Percentiles rank a stretch among this genome's conserved stretches.
phyloP scores from a whole-genome alignment of 2,797 vertebrate genomes.

The Morus bassanus region DNA sequence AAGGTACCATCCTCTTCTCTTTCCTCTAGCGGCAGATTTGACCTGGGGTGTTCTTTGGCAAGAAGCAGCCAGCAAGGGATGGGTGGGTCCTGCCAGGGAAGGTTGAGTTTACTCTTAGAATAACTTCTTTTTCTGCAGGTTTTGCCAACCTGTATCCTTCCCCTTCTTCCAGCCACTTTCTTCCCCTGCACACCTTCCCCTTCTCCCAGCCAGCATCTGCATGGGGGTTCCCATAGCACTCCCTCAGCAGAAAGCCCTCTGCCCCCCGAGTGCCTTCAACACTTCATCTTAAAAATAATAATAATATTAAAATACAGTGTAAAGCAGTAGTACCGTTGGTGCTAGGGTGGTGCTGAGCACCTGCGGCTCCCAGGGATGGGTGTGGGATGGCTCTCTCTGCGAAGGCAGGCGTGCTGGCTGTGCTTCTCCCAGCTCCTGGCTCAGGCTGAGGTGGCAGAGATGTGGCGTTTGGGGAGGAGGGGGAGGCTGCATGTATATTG shows the following conservation, averaged over 20 bases:
- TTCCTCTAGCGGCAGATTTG: neutral
- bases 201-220: neutral
- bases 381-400: accelerated
- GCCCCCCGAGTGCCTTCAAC: neutral
- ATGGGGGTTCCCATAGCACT: neutral
- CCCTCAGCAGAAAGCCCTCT: neutral
- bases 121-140: neutral
- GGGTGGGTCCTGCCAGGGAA: neutral
- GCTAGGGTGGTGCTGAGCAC: neutral
- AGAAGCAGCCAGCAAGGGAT: neutral
- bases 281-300: neutral
- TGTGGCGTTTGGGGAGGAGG: neutral
- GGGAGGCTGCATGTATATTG: conserved; percentile 49
- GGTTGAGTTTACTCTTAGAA: neutral
- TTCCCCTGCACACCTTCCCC: neutral
- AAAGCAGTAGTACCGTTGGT: neutral
- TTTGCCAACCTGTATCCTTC: neutral
- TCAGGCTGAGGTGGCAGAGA: neutral
- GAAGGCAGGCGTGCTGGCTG: neutral
- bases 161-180: neutral
- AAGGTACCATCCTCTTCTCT: neutral
- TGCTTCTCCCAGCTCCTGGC: neutral
- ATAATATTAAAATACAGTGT: neutral
- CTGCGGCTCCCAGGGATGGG: accelerated
- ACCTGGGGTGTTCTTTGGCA: neutral